These are phyloP conservation scores for Condylostylus longicornis DNA, from an alignment of 1,140 invertebrate genomes.

Conservation along the genomic window DNA sequence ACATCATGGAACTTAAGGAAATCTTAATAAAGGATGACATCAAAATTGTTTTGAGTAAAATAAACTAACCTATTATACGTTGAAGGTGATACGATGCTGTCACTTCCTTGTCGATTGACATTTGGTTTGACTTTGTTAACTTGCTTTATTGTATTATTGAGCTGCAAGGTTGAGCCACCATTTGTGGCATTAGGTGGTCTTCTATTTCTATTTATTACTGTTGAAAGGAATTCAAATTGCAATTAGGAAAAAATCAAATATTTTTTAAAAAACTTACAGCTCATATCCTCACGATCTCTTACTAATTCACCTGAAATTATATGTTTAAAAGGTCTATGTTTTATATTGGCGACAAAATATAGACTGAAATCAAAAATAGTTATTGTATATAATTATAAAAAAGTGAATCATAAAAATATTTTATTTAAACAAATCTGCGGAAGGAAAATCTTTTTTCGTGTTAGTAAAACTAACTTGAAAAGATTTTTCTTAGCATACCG, in stretches of 20 bases:
- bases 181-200: conserved; percentile 36
- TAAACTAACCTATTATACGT: conserved; percentile 32
- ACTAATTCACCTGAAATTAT: conserved; percentile 41
- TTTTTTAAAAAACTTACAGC: conserved; percentile 34
- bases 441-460: too few species aligned
- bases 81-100: conserved; percentile 38
- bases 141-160: conserved; percentile 56
- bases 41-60: not conserved
- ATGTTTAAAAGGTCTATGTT: too few species aligned
- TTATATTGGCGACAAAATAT: conserved; percentile 1
- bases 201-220: conserved; percentile 57
- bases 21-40: not conserved
- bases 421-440: too few species aligned
- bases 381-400: not conserved
- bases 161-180: conserved; percentile 44
- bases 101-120: conserved; percentile 53
- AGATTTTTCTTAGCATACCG: too few species aligned
- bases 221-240: conserved; percentile 6
- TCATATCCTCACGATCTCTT: conserved; percentile 44
- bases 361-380: conserved; percentile 5
- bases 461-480: too few species aligned
- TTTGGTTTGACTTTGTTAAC: conserved; percentile 77
- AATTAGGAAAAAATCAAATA: not conserved
- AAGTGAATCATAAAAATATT: not conserved
- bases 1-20: not conserved